Conservation (phyloP, 2,888 invertebrate species). For the Adelphocoris suturalis region DNA sequence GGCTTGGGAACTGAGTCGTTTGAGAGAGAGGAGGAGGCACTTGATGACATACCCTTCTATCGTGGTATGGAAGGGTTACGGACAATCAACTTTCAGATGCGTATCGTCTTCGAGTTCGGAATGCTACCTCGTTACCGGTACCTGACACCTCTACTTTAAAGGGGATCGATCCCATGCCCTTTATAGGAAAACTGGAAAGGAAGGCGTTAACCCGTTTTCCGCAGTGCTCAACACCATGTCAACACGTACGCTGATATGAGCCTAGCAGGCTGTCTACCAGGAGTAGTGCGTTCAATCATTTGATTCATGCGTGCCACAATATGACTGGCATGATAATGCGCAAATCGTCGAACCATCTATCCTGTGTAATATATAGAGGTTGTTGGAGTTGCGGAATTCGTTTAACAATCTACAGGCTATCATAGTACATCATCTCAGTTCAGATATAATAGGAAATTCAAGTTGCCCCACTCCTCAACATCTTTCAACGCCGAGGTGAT, state of each 20-base stretch:
- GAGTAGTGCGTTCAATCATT: not conserved
- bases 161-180: conserved; percentile 64
- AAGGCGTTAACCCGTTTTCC: conserved; percentile 55
- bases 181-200: conserved; percentile 54
- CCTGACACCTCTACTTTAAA: conserved; percentile 64
- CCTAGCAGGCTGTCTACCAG: not conserved
- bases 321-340: too few relatives aligned
- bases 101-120: conserved; percentile 49
- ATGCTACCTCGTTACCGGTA: conserved; percentile 63
- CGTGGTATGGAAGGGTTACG: not conserved
- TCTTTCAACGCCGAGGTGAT: too few relatives aligned
- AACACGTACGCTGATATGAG: conserved; percentile 43
- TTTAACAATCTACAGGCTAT: too few relatives aligned
- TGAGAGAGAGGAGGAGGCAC: conserved; percentile 38
- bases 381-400: too few relatives aligned
- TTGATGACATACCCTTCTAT: conserved; percentile 51
- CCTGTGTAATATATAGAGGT: too few relatives aligned
- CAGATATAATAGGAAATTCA: too few relatives aligned
- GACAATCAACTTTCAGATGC: conserved; percentile 54
- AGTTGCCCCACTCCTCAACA: too few relatives aligned
- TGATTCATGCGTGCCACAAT: not conserved
- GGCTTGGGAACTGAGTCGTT: conserved; percentile 62
- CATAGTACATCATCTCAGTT: too few relatives aligned
- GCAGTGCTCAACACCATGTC: conserved; percentile 37
- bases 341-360: too few relatives aligned